phyloP scores from a whole-genome alignment of 2,888 invertebrate species.

The Parasteatoda lunata region DNA sequence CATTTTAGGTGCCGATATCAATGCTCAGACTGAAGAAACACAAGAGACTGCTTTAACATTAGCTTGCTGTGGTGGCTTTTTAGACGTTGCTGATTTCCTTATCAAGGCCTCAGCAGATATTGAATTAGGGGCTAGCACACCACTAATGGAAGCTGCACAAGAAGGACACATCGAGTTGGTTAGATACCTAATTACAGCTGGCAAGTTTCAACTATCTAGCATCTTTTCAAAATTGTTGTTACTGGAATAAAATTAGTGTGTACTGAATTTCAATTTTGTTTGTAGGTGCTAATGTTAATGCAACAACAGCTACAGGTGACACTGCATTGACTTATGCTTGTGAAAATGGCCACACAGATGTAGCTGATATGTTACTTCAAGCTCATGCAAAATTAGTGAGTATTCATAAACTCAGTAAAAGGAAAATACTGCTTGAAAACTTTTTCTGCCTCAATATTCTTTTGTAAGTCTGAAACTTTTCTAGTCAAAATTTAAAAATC shows the following conservation, averaged over 20 bases:
- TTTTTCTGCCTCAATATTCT: too few relatives aligned
- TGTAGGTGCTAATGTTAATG: constrained; percentile 88
- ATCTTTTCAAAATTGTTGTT: background rate
- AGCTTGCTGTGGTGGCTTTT: constrained; percentile 95
- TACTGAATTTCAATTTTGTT: constrained; percentile 26
- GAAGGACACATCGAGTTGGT: constrained; percentile 97
- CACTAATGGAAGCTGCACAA: constrained; percentile 98
- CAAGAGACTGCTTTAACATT: constrained; percentile 96
- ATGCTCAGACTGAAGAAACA: constrained; percentile 98
- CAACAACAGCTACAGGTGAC: constrained; percentile 94
- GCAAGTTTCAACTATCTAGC: constrained; percentile 32
- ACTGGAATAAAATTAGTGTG: background rate
- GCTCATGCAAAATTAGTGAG: constrained; percentile 88
- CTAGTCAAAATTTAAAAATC: too few relatives aligned
- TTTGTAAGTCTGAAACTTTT: too few relatives aligned
- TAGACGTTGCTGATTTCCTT: constrained; percentile 95
- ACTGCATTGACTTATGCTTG: constrained; percentile 98
- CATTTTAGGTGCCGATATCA: constrained; percentile 87
- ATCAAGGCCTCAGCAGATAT: constrained; percentile 96
- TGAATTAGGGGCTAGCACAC: constrained; percentile 95
- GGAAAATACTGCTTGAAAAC: too few relatives aligned
- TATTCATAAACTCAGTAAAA: too few relatives aligned
- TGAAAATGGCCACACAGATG: constrained; percentile 98
- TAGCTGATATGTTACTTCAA: constrained; percentile 91
- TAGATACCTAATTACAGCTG: constrained; percentile 86